Evolutionary conservation across 2,888 invertebrate genomes (phyloP), one percentile per base, ranked within the genome.

Genomic region (Encarsia formosa): DNA sequence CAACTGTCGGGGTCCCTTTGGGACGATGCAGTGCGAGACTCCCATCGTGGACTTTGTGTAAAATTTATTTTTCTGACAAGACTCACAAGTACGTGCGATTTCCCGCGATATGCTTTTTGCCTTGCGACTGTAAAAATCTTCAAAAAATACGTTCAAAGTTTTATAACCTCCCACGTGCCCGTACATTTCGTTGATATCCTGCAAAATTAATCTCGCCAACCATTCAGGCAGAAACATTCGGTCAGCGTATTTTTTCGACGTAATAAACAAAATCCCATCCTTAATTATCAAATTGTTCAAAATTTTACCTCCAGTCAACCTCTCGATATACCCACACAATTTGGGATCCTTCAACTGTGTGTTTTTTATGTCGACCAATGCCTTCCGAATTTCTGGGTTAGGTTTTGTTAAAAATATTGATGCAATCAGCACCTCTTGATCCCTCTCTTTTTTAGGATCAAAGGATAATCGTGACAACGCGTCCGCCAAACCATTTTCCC

Each of bases 1-100:
- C 3, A 43, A 13, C 1, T 43, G 34, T 15, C 32, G 39, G 4
- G 43, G 32, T 4, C 9, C 2, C 2, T 1, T 16, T 3, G 53
- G 26, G 3, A 34, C 16, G 5, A 48, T 2, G 11, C 42, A 44
- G 4, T 44, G 20, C 20, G 37, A 44, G 1, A 2, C 2, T 6
- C 53, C 53, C 13, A 49, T 49, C 44, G 40, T 53, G 23, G 15
- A 15, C 6, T 19, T 20, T 24, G 38, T 49, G 1, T 49, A n/a
- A 20, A 31, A 46, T 20, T 49, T 54, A 4, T 22, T n/a, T 1
- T 49, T n/a, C 13, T 54, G 53, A 16, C 53, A 54, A 0, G 41
- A 1, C n/a, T 54, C 53, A 22, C 53, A 54, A 11, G n/a, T n/a
- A n/a, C n/a, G n/a, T n/a, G n/a, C n/a, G n/a, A n/a, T n/a, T n/a